A percentile compares a stretch with the other conserved stretches of the same genome.
phyloP scores from a whole-genome alignment of 2,888 invertebrate genomes.

The Lepidochrysops patricia region DNA sequence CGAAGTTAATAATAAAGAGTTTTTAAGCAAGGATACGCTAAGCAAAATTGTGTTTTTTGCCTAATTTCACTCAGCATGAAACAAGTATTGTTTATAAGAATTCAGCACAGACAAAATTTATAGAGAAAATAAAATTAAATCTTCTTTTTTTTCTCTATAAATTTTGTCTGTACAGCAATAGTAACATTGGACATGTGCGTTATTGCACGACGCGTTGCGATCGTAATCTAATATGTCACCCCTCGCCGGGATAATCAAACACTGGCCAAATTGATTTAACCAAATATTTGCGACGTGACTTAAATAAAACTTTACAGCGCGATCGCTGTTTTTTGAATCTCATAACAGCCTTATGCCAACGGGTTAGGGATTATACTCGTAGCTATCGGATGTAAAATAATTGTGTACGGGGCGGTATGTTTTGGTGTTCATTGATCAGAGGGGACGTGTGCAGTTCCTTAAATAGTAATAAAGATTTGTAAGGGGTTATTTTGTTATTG shows the following conservation, averaged over 20 bases:
- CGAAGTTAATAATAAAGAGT: no score
- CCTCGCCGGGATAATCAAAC: slow-evolving; percentile 33
- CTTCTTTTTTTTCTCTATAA: no score
- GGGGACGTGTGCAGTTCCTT: neutral
- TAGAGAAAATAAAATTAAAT: no score
- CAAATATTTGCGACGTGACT: slow-evolving; percentile 33
- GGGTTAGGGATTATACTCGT: no score
- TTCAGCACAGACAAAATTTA: no score
- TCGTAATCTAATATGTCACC: slow-evolving; percentile 50
- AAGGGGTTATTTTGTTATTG: neutral
- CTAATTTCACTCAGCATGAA: no score
- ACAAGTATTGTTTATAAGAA: no score
- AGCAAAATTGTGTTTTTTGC: no score
- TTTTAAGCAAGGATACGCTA: no score
- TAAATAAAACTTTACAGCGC: slow-evolving; percentile 27
- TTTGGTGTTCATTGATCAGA: neutral
- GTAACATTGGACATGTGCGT: neutral
- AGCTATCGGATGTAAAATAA: no score
- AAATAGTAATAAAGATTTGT: neutral
- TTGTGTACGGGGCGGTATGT: neutral
- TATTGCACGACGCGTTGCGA: slow-evolving; percentile 27
- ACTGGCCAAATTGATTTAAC: slow-evolving; percentile 32
- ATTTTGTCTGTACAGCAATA: neutral
- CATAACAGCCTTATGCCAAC: no score
- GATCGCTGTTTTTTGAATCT: no score